Evolutionary conservation across 2,797 vertebrate species (phyloP).

Genomic region (Anabas testudineus): DNA sequence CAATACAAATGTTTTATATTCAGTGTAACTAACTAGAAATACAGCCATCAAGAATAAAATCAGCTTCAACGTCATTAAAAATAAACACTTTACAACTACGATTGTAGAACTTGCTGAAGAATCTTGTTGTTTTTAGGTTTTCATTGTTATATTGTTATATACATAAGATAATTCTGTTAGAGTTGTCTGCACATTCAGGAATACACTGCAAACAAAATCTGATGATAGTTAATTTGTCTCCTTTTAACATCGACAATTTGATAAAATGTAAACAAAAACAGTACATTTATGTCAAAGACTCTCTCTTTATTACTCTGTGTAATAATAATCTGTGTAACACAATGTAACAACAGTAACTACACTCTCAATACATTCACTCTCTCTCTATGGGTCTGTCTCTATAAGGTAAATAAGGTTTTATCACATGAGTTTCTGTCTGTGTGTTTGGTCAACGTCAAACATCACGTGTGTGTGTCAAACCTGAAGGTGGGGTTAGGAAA

Average conservation of each 20-base stretch:
- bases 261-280: no score
- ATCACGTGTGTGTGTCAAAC: conserved; percentile 7
- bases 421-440: background rate
- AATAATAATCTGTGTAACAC: no score
- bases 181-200: no score
- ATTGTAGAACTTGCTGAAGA: background rate
- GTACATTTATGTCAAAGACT: no score
- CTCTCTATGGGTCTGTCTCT: background rate
- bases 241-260: background rate
- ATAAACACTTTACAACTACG: no score
- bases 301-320: no score
- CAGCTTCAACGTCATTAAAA: no score
- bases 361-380: background rate
- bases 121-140: background rate
- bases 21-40: no score
- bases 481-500: conserved; percentile 40
- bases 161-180: no score
- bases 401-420: background rate
- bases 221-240: background rate
- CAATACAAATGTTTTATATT: background rate
- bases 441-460: conserved; percentile 12
- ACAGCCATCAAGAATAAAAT: background rate
- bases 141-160: background rate
- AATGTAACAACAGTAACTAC: no score
- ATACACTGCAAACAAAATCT: background rate